Evolutionary conservation across 2,797 vertebrate genomes (phyloP).

Genomic region (Steatocranus sp.): DNA sequence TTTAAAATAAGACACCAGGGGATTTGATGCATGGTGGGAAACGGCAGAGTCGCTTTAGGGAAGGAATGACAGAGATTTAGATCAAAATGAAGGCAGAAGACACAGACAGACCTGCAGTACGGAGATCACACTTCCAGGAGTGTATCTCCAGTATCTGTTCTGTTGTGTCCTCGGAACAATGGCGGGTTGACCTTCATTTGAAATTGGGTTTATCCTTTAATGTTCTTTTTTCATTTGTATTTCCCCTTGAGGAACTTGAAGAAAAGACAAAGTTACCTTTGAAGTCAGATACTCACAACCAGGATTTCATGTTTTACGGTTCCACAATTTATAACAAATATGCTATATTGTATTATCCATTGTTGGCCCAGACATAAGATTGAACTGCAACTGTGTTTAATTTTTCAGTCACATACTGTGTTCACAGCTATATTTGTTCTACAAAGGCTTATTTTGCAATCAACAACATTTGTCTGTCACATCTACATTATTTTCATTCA

Average conservation of each 20-base stretch:
- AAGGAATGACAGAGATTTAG: not conserved
- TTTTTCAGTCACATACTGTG: not conserved
- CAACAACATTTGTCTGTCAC: not conserved
- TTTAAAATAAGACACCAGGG: conserved; percentile 30
- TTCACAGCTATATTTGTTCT: not conserved
- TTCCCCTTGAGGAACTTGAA: not conserved
- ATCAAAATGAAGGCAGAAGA: not conserved
- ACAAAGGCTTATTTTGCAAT: not conserved
- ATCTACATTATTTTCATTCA: not conserved
- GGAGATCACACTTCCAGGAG: not conserved
- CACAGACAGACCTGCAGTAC: not conserved
- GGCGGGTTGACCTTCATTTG: not conserved
- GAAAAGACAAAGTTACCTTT: rapidly evolving
- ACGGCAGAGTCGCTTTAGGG: not conserved
- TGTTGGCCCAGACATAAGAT: not conserved
- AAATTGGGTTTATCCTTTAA: not conserved
- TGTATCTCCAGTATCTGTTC: not conserved
- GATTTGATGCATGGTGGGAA: conserved; percentile 28
- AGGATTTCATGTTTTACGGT: not conserved
- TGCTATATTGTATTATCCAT: not conserved
- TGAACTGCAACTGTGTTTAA: not conserved
- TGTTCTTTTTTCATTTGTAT: not conserved
- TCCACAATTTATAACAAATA: not conserved
- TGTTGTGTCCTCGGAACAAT: not conserved
- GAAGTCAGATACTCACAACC: not conserved